Evolutionary conservation across 2,888 invertebrate genomes (phyloP).

Genomic region (Scaptomyza cyrtandrae): DNA sequence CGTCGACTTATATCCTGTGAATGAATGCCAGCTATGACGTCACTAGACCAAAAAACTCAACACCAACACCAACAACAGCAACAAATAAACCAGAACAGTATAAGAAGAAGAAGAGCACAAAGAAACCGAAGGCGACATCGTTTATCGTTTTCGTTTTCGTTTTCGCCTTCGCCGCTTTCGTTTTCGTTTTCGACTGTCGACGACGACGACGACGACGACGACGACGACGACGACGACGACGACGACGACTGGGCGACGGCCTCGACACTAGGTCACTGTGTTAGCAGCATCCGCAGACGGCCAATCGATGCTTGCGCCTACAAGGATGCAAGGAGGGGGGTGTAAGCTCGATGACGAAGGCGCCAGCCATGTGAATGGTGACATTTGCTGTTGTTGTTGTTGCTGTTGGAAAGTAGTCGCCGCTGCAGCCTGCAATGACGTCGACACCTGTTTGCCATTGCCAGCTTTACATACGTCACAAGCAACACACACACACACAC

Average conservation of each 20-base stretch:
- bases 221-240: constrained; percentile 38
- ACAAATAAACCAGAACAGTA: neutral
- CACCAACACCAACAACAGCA: neutral
- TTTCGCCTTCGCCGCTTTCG: constrained; percentile 11
- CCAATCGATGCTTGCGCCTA: constrained; percentile 36
- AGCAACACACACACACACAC: neutral
- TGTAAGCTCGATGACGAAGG: constrained; percentile 6
- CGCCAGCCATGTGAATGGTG: constrained; percentile 6
- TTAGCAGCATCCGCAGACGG: constrained; percentile 75
- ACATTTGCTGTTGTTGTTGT: neutral
- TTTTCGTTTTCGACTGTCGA: constrained; percentile 40
- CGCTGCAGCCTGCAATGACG: constrained; percentile 69
- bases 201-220: constrained; percentile 28
- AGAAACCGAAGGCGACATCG: constrained; percentile 1
- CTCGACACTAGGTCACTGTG: constrained; percentile 83
- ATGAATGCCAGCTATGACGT: constrained; percentile 83
- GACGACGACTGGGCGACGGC: constrained; percentile 27
- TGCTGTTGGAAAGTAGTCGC: neutral
- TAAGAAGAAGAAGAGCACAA: neutral
- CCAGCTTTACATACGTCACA: constrained; percentile 8
- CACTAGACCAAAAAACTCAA: constrained; percentile 47
- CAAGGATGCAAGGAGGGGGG: neutral
- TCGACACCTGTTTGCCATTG: constrained; percentile 76
- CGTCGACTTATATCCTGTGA: constrained; percentile 75
- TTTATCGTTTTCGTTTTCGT: constrained; percentile 16